Percentiles rank a stretch among this genome's conserved stretches.
Evolutionary conservation across 2,888 invertebrate species (phyloP).

Genomic region (Sminthurinus aureus): DNA sequence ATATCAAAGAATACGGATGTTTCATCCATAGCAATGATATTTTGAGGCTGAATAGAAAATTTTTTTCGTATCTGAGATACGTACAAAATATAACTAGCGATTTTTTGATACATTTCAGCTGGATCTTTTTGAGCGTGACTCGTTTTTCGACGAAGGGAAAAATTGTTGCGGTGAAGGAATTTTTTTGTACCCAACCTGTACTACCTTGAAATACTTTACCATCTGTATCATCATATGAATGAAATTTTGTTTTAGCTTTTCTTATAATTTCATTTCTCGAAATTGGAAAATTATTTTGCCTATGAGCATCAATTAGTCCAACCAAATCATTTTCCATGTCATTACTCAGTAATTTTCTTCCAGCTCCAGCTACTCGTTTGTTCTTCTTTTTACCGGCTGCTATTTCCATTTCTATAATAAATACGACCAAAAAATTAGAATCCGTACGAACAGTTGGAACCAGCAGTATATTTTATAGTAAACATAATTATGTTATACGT

Average conservation of each 20-base stretch:
- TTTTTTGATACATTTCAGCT: neutral
- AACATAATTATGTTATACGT: no score
- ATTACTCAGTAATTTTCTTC: neutral
- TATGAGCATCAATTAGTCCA: neutral
- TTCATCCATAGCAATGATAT: conserved; percentile 24
- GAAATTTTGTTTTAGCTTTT: neutral
- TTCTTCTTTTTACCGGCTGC: no score
- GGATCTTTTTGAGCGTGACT: conserved; percentile 10
- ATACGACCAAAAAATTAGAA: no score
- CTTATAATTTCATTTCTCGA: neutral
- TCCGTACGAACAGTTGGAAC: no score
- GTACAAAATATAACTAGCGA: conserved; percentile 11
- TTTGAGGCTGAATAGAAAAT: neutral
- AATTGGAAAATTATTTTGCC: neutral
- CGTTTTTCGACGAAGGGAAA: conserved; percentile 9
- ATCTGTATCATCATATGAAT: neutral
- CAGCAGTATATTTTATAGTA: no score
- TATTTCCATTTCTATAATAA: no score
- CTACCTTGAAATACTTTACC: neutral
- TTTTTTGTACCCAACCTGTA: conserved; percentile 7
- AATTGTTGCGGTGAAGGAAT: conserved; percentile 20
- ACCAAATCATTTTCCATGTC: neutral
- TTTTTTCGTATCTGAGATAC: neutral
- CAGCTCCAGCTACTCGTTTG: conserved; percentile 1
- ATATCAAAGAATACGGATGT: conserved; percentile 9